Evolutionary conservation across 1,140 invertebrate genomes (phyloP).

Genomic region (Temnothorax longispinosus): DNA sequence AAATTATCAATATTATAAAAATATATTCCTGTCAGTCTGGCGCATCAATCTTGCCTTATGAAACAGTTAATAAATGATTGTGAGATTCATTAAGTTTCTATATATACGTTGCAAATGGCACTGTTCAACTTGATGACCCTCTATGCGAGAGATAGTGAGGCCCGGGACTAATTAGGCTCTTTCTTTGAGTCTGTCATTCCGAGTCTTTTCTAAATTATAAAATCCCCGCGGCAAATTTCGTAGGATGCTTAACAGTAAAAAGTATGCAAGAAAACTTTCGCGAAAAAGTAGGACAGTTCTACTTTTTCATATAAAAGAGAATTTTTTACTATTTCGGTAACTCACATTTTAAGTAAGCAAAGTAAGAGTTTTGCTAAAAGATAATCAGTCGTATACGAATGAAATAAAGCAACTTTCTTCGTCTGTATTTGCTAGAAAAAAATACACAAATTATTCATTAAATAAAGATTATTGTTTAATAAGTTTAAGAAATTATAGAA

Average conservation of each 20-base stretch:
- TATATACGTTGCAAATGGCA: conserved; percentile 5
- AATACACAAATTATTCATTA: not conserved
- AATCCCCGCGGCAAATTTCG: conserved; percentile 5
- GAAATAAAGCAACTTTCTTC: not conserved
- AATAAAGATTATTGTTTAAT: not conserved
- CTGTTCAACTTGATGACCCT: conserved; percentile 21
- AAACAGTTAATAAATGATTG: conserved; percentile 49
- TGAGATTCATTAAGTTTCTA: conserved; percentile 33
- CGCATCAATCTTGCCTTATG: not conserved
- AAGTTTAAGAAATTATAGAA: not conserved
- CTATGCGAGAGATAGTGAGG: not conserved
- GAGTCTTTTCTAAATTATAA: conserved; percentile 22
- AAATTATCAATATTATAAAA: conserved; percentile 33
- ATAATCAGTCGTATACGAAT: not conserved
- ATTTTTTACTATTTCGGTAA: not conserved
- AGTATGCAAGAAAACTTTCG: not conserved
- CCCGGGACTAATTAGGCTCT: conserved; percentile 15
- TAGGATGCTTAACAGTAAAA: not conserved
- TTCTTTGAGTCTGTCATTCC: not conserved
- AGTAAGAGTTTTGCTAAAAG: conserved; percentile 4
- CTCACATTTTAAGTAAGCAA: not conserved
- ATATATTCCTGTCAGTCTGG: not conserved
- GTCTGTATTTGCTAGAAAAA: not conserved
- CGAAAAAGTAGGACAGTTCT: conserved; percentile 46
- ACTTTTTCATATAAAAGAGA: not conserved